Evolutionary conservation across 2,797 vertebrate genomes (phyloP), one percentile per base, ranked within the genome.

Genomic region (Tamandua tetradactyla): DNA sequence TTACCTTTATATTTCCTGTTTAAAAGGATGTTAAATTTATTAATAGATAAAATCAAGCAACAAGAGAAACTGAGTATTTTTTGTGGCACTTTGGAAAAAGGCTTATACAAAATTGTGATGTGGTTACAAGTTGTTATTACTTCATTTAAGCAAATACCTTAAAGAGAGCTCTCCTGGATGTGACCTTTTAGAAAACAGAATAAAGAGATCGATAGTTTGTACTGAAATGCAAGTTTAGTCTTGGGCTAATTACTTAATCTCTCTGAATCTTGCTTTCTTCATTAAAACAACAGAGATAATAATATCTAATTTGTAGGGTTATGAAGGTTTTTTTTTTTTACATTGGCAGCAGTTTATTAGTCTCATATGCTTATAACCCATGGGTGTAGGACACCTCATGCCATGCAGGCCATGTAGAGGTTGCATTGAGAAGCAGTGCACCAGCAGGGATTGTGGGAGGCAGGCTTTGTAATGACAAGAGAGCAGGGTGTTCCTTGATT

Each of bases 231-330:
- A 55, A 79, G 69, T 66, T 87, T 83, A n/a, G n/a, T n/a, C n/a
- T n/a, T n/a, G n/a, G n/a, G 9, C 17, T 5, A 96, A 74, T 64
- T 62, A 79, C 25, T 74, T 91, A 74, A 80, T 61, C n/a, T 74
- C 47, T 91, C 52, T 86, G 57, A 89, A 89, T 55, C 35, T 83
- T 82, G 11, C 17, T 87, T 84, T 93, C n/a, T 90, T 95, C 37
- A 64, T 74, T 92, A 64, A 0, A 92, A 44, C 66, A 75, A 80
- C 23, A 90, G 61, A 68, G 15, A 75, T 69, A 57, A 66, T 49
- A 86, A 76, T 32, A 49, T 57, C 18, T 79, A 74, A 84, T 35
- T 87, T 92, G 79, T 12, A 37, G 49, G 71, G 57, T 75, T 81
- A 35, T 35, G 35, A 35, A 35, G 35, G 3, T 35, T 35, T 35